Percentiles rank a stretch among this genome's conserved stretches.
Evolutionary conservation across 2,797 vertebrate genomes (phyloP).

Genomic region (Pantherophis vulpinus): DNA sequence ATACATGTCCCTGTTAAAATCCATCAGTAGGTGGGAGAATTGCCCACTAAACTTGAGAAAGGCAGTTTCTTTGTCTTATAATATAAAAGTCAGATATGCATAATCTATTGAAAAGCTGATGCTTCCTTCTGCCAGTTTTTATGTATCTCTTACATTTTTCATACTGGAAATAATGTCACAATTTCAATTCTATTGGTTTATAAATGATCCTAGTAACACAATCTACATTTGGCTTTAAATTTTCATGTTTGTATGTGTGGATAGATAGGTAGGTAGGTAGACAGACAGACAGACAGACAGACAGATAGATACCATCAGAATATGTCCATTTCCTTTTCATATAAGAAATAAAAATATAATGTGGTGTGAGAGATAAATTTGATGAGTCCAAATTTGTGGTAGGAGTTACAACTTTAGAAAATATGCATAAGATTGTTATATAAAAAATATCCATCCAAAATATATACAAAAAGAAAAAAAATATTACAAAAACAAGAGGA

Average conservation of each 20-base stretch:
- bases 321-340: accelerated
- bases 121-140: neutral
- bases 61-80: slow-evolving; percentile 61
- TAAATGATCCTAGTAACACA: neutral
- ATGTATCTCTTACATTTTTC: neutral
- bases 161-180: neutral
- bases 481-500: neutral
- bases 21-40: slow-evolving; percentile 35
- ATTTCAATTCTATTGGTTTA: neutral
- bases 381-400: neutral
- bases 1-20: slow-evolving; percentile 1
- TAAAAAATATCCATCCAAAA: neutral
- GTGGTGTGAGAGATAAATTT: neutral
- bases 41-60: slow-evolving; percentile 47
- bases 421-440: neutral
- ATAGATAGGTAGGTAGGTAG: no score
- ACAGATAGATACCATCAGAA: neutral
- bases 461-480: neutral
- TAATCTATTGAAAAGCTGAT: neutral
- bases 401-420: neutral
- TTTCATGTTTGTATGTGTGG: neutral
- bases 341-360: neutral
- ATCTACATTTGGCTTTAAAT: neutral
- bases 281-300: no score
- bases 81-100: slow-evolving; percentile 17